Percentiles rank a stretch among this genome's conserved stretches.
phyloP scores from a whole-genome alignment of 2,113 vertebrate genomes.

The Amblyornis subalaris region DNA sequence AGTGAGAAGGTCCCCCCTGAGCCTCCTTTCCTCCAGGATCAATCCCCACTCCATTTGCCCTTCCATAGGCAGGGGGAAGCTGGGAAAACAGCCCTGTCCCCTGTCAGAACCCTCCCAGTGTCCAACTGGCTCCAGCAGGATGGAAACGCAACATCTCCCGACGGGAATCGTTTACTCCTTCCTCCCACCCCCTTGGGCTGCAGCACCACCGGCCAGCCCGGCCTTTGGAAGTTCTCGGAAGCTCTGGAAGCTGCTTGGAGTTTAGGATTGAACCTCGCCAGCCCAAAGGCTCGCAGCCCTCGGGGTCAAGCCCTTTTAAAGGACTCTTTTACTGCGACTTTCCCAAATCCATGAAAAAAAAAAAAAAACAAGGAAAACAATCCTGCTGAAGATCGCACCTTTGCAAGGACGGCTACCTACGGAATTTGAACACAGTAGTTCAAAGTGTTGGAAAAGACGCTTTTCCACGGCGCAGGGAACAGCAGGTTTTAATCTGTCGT shows the following conservation, averaged over 20 bases:
- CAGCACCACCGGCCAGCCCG: neutral
- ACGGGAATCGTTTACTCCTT: neutral
- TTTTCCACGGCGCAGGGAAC: slow-evolving; percentile 55
- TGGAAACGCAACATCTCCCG: neutral
- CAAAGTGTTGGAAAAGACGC: slow-evolving; percentile 61
- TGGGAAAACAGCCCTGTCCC: neutral
- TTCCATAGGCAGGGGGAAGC: neutral
- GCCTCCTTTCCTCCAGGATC: neutral
- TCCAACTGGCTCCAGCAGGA: neutral
- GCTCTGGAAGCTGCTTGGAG: slow-evolving; percentile 22
- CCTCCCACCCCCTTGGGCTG: neutral
- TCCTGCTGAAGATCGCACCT: slow-evolving; percentile 41
- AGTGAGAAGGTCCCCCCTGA: neutral
- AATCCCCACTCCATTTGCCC: neutral
- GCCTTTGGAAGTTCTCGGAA: slow-evolving; percentile 33
- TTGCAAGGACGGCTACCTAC: slow-evolving; percentile 40
- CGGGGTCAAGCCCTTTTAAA: slow-evolving; percentile 27
- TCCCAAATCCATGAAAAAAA: slow-evolving; percentile 10
- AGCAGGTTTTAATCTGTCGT: slow-evolving; percentile 60
- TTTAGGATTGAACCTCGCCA: neutral
- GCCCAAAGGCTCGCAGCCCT: neutral
- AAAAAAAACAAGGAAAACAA: neutral
- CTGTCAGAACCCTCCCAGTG: neutral
- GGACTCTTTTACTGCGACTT: slow-evolving; percentile 29
- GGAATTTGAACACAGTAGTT: slow-evolving; percentile 51